Percentiles rank a stretch among this genome's conserved stretches.
phyloP scores from a whole-genome alignment of 2,888 invertebrate genomes.

The Plutella xylostella region DNA sequence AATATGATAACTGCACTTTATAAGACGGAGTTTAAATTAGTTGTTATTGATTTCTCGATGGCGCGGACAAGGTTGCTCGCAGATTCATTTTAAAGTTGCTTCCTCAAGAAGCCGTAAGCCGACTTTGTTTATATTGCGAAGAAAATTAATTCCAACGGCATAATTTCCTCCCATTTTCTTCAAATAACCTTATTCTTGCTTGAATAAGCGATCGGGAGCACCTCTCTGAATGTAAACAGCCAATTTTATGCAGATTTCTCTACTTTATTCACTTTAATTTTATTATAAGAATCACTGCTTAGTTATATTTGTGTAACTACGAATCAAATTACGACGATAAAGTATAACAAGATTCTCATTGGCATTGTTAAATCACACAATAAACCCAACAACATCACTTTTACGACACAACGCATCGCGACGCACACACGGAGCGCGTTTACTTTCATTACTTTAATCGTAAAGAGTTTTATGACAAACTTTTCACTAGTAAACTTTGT shows the following conservation, averaged over 20 bases:
- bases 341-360: no score
- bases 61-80: conserved; percentile 29
- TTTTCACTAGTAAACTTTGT: conserved; percentile 35
- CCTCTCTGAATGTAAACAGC: no score
- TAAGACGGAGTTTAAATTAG: no score
- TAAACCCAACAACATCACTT: no score
- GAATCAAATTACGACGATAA: no score
- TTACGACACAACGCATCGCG: not conserved
- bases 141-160: conserved; percentile 22
- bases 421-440: not conserved
- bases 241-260: no score
- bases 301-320: no score
- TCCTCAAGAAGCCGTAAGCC: conserved; percentile 22
- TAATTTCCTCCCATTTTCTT: conserved; percentile 1
- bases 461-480: conserved; percentile 51
- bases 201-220: not conserved
- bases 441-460: conserved; percentile 18
- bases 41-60: conserved; percentile 23
- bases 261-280: not conserved
- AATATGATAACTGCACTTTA: no score
- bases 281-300: no score
- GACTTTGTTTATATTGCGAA: conserved; percentile 23
- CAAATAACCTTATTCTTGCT: not conserved
- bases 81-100: conserved; percentile 28
- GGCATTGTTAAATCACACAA: no score